Conservation (phyloP, 2,113 vertebrate species). For the Urocitellus parryii region DNA sequence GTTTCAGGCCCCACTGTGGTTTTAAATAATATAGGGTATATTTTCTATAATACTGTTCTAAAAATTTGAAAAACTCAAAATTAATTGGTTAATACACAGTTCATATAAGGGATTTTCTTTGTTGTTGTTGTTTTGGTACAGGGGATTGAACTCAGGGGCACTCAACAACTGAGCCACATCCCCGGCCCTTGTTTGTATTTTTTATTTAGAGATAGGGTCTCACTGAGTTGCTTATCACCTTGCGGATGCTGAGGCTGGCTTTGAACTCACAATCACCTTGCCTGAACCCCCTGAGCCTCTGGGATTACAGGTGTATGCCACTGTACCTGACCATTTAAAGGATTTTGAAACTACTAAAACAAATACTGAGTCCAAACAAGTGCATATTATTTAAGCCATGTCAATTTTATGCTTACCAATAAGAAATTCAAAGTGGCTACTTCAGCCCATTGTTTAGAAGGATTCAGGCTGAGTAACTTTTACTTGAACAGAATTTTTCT, state of each 20-base stretch:
- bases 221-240: too few relatives aligned
- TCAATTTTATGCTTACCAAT: constrained; percentile 48
- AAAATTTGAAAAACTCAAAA: constrained; percentile 46
- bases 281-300: too few relatives aligned
- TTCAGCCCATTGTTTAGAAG: constrained; percentile 8
- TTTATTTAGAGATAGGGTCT: too few relatives aligned
- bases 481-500: constrained; percentile 52
- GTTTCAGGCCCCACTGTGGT: neutral
- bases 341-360: constrained; percentile 42
- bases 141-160: too few relatives aligned
- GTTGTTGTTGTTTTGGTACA: too few relatives aligned
- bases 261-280: too few relatives aligned
- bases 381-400: neutral
- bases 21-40: neutral
- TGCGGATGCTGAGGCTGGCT: too few relatives aligned
- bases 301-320: too few relatives aligned
- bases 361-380: constrained; percentile 36
- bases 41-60: neutral
- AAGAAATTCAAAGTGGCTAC: constrained; percentile 41
- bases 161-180: too few relatives aligned
- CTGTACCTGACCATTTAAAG: neutral
- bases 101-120: neutral
- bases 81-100: neutral
- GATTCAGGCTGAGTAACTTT: constrained; percentile 23
- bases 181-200: too few relatives aligned